Evolutionary conservation across 2,888 invertebrate species (phyloP).

Genomic region (Epinotia bilunana): DNA sequence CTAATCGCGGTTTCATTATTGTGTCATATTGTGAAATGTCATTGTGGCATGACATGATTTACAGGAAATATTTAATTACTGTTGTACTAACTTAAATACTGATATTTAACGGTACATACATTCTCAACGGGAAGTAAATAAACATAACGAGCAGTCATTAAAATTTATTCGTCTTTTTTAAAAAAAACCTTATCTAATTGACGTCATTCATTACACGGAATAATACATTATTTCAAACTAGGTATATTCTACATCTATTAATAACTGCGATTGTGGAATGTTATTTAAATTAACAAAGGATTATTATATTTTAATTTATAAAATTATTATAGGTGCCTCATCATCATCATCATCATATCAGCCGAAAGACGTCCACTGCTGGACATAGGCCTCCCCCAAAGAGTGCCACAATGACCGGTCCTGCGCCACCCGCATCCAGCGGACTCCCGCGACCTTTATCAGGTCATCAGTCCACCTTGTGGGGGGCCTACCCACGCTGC

Average conservation of each 20-base stretch:
- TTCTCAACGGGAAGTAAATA: constrained; percentile 18
- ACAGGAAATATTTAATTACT: background rate
- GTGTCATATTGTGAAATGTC: too few species aligned
- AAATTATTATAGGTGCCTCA: background rate
- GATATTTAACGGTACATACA: background rate
- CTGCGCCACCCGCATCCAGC: too few species aligned
- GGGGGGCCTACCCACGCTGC: too few species aligned
- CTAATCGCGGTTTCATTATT: too few species aligned
- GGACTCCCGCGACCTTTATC: too few species aligned
- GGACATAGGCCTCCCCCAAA: too few species aligned
- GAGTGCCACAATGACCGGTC: too few species aligned
- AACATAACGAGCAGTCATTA: constrained; percentile 36
- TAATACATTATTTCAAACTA: constrained; percentile 29
- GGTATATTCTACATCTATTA: constrained; percentile 11
- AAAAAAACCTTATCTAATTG: constrained; percentile 38
- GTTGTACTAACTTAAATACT: background rate
- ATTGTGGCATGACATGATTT: background rate
- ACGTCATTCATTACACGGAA: constrained; percentile 35
- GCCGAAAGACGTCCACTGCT: too few species aligned
- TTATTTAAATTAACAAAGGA: constrained; percentile 21
- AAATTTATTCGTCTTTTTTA: constrained; percentile 37
- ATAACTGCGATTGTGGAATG: constrained; percentile 37
- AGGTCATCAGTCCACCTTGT: too few species aligned
- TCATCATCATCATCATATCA: too few species aligned
- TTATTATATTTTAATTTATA: constrained; percentile 12